Base-by-base conservation (phyloP, 2,113 vertebrate species). In the Siniperca knerii region DNA sequence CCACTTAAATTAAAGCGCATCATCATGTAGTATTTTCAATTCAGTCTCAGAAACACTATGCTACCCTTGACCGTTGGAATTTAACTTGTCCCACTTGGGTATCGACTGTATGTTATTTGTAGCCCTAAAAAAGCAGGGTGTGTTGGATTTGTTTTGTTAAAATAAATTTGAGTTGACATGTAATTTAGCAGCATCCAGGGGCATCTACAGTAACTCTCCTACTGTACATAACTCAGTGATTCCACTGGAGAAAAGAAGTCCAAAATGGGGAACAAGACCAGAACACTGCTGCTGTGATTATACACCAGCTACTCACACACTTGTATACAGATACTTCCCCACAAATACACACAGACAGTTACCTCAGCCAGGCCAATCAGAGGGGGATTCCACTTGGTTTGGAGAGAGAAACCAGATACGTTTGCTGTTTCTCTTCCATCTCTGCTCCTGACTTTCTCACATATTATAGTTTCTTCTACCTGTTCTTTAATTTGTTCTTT, bases 331-430 rank as follows among this genome's bases (percentile, higher is more conserved):
- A 83, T 83, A 86, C 60, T 81, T 80, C 46, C 62, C 75, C 86
- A 83, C 84, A 82, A 81, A 86, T 65, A 75, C 81, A 77, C 77
- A 82, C 62, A 85, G 67, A 75, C 85, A 70, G 29, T 81, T 42
- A 72, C 82, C 77, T 79, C 6, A 0, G 77, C 70, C 92, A 87
- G 83, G 42, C 50, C 82, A 90, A 87, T 90, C 90, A 92, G 79
- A 81, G 79, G 67, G 72, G 84, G 87, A 90, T 90, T 94, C 77
- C 84, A 78, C 68, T 85, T 52, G 82, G 87, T 75, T 88, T 70
- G 64, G 71, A 65, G 46, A 76, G 20, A 35, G 90, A 92, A 92
- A 95, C 83, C 58, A 70, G 85, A 95, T 92, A 84, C 33, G 71
- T 50, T 77, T 62, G 18, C 29, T 74, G 83, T 70, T 90, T 89